Evolutionary conservation across 2,888 invertebrate species (phyloP).

Genomic region (Scaptomyza parva): DNA sequence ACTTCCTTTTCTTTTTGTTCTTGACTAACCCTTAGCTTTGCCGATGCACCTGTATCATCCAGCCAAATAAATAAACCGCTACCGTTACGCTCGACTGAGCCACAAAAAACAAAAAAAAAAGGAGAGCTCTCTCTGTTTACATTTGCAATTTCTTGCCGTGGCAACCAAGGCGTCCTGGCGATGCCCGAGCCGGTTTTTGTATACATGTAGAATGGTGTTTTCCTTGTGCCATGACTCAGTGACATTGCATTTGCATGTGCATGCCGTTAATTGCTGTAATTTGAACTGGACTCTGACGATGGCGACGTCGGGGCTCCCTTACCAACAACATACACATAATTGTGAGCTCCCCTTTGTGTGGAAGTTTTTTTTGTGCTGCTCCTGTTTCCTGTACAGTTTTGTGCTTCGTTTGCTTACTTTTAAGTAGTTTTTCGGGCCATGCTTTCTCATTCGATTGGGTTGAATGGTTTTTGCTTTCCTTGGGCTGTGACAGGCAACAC

Average conservation of each 20-base stretch:
- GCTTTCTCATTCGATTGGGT: conserved; percentile 57
- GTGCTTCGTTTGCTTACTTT: conserved; percentile 44
- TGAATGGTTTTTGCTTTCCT: conserved; percentile 58
- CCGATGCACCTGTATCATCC: conserved; percentile 50
- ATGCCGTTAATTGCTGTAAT: conserved; percentile 76
- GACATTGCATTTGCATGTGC: conserved; percentile 77
- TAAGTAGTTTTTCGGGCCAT: conserved; percentile 68
- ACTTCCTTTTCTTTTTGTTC: conserved; percentile 1
- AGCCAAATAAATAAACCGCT: conserved; percentile 14
- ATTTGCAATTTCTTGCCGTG: conserved; percentile 60
- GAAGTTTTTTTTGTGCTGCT: conserved; percentile 5
- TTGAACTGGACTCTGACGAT: conserved; percentile 62
- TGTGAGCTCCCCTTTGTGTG: conserved; percentile 12
- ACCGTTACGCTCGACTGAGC: conserved; percentile 55
- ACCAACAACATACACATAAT: conserved; percentile 23
- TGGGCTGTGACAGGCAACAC: conserved; percentile 46
- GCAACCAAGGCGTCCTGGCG: conserved; percentile 69
- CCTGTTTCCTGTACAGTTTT: conserved; percentile 61
- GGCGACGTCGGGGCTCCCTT: conserved; percentile 21
- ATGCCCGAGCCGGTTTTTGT: conserved; percentile 56
- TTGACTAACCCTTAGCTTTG: conserved; percentile 43
- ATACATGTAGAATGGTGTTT: conserved; percentile 5
- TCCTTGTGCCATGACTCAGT: conserved; percentile 68
- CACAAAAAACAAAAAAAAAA: conserved; percentile 31
- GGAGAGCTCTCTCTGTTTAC: conserved; percentile 71